Evolutionary conservation across 2,113 vertebrate species (phyloP).

Genomic region (Grus americana): DNA sequence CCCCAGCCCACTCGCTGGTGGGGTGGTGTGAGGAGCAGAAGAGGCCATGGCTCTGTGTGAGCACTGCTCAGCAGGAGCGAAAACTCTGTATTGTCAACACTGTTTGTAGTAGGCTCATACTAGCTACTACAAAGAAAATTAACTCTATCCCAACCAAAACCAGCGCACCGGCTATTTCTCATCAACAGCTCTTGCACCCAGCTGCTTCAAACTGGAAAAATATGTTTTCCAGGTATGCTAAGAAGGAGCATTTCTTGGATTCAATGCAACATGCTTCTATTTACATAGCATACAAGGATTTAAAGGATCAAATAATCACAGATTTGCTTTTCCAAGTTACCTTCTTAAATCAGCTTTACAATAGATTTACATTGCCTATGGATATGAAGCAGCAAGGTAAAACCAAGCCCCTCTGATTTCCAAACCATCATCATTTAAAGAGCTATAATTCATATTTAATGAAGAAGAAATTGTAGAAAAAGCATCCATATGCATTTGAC

Average conservation of each 20-base stretch:
- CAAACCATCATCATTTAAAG: constrained; percentile 61
- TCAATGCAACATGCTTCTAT: constrained; percentile 36
- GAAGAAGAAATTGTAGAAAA: constrained; percentile 68
- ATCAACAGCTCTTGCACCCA: background rate
- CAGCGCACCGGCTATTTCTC: background rate
- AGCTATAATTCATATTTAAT: constrained; percentile 72
- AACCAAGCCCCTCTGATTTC: constrained; percentile 63
- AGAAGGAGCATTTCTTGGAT: background rate
- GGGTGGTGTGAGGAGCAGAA: no score
- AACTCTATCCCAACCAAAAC: no score
- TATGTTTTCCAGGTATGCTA: constrained; percentile 1
- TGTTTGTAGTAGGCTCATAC: no score
- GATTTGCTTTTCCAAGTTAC: constrained; percentile 50
- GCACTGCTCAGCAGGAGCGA: no score
- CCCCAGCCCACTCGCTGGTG: no score
- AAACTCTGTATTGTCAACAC: no score
- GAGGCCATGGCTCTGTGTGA: no score
- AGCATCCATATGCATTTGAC: constrained; percentile 59
- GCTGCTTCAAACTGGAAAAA: background rate
- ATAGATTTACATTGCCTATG: constrained; percentile 48
- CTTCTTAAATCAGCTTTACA: constrained; percentile 64
- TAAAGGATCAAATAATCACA: constrained; percentile 47
- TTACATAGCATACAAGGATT: constrained; percentile 27
- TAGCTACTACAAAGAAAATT: no score
- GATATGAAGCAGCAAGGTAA: constrained; percentile 50